These are phyloP conservation scores for Ophion ellenae DNA, from an alignment of 2,888 invertebrate genomes.

Conservation along the genomic window DNA sequence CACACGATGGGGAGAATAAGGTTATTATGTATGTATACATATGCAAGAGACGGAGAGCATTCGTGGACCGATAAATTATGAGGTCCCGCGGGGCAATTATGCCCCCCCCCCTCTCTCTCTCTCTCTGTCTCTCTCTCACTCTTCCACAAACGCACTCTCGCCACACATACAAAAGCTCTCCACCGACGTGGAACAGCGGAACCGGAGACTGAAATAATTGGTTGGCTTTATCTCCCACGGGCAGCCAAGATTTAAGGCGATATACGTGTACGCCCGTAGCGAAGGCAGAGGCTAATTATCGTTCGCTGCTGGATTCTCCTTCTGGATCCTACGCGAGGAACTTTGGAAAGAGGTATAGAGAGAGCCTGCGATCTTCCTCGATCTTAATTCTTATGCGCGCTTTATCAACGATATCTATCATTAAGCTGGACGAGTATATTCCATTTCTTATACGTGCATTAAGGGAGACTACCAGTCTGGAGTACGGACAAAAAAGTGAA, in stretches of 20 bases:
- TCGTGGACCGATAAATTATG: conserved; percentile 67
- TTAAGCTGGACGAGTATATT: conserved; percentile 31
- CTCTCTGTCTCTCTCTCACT: conserved; percentile 34
- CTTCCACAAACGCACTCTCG: conserved; percentile 26
- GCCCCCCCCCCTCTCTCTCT: conserved; percentile 29
- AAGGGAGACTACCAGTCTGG: not conserved
- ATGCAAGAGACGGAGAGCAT: conserved; percentile 34
- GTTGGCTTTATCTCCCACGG: conserved; percentile 66
- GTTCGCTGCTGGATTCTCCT: conserved; percentile 54
- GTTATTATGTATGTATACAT: conserved; percentile 4
- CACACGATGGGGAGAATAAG: conserved; percentile 3
- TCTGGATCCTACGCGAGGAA: conserved; percentile 44
- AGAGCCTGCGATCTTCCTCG: conserved; percentile 25
- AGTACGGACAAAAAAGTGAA: not conserved
- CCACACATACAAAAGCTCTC: conserved; percentile 10
- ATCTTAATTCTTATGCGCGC: conserved; percentile 57
- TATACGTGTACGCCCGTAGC: conserved; percentile 32
- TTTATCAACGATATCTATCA: conserved; percentile 50
- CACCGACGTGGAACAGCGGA: conserved; percentile 48
- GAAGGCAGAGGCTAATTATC: conserved; percentile 61
- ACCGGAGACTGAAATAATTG: conserved; percentile 67
- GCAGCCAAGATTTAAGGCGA: conserved; percentile 65
- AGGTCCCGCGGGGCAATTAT: conserved; percentile 66
- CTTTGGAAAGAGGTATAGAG: not conserved
- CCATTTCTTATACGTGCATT: conserved; percentile 13